Base-by-base conservation (phyloP, 1,140 invertebrate species). In the Aphelenchoides avenae region DNA sequence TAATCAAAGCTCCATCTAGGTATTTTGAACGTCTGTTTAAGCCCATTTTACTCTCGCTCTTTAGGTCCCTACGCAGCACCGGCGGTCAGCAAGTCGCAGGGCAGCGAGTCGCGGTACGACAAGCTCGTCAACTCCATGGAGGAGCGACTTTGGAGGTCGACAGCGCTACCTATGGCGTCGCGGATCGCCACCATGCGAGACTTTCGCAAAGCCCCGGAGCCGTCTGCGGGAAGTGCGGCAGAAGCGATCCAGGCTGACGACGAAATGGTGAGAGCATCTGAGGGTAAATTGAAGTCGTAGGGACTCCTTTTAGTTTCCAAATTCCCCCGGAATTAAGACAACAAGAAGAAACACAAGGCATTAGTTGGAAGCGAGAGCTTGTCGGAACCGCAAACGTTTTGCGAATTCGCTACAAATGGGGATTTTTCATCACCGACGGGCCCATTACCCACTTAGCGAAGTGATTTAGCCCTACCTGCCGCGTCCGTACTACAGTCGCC, bases 41-140 rank as follows among this genome's bases (percentile, higher is more conserved):
- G n/a, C n/a, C n/a, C n/a, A n/a, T n/a, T n/a, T 18, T 30, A n/a
- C 53, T 20, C 30, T 15, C 18, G 34, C 30, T 3, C 31, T 59
- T 61, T 33, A 70, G 64, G 71, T 20, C 71, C 75, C 18, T 75
- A 75, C 58, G 61, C 61, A 29, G 73, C 73, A 9, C 73, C 73
- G 5, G 70, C 71, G 22, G 48, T 75, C 13, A 48, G 37, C 37
- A 36, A 18, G 41, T 61, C 64, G 34, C 64, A 74, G 44, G 73
- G 73, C 43, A 66, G 76, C 46, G 73, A 75, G 43, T 56, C 56
- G 39, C 57, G 73, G 41, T 75, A 77, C 55, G 70, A 69, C 22
- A 44, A 50, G 30, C 48, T 59, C 39, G 74, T 56, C 5, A 69
- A 75, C 33, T 71, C 76, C 27, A 52, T 75, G 5, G 73, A 75